Evolutionary conservation across 2,113 vertebrate genomes (phyloP), one percentile per base, ranked within the genome.

Genomic region (Vombatus ursinus): DNA sequence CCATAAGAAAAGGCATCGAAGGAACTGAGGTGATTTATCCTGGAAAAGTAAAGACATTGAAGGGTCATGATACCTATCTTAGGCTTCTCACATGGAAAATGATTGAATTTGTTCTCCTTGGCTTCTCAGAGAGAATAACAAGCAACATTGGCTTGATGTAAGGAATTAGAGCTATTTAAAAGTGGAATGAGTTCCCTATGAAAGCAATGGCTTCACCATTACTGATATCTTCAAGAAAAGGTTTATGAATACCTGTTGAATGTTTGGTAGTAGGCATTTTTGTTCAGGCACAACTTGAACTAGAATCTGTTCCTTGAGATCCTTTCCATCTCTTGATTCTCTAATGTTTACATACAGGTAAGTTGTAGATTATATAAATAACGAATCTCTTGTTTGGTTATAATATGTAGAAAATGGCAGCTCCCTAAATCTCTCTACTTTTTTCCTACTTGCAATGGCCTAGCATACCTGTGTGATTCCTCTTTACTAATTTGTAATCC

Each of bases 401-500:
- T 44, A 8, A 3, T 31, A 37, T 37, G 31, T n/a, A n/a, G 31
- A 37, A 84, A 84, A 84, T 84, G 4, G 7, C 44, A 37, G 19
- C 68, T 84, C 19, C 68, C 68, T 37, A 84, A 84, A 84, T 8
- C 37, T 84, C 14, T 77, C 28, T 37, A 3, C 5, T 77, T 77
- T 77, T 61, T 77, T 77, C 16, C 37, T 77, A 19, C 8, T n/a
- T n/a, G 16, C 31, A 84, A 84, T 44, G 16, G 0, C 37, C 68
- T 8, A 68, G 28, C 28, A 37, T 8, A 44, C 37, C 16, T n/a
- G 61, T 77, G 31, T 77, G 37, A n/a, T n/a, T 77, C 12, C 12
- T 68, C 57, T 37, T 68, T 96, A 96, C 48, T 91, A 49, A 57
- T 68, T 92, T 93, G 11, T 57, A 94, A 68, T 28, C 11, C 4